These are phyloP conservation scores for Phaethornis superciliosus DNA, from an alignment of 2,113 vertebrate species.

Conservation along the genomic window DNA sequence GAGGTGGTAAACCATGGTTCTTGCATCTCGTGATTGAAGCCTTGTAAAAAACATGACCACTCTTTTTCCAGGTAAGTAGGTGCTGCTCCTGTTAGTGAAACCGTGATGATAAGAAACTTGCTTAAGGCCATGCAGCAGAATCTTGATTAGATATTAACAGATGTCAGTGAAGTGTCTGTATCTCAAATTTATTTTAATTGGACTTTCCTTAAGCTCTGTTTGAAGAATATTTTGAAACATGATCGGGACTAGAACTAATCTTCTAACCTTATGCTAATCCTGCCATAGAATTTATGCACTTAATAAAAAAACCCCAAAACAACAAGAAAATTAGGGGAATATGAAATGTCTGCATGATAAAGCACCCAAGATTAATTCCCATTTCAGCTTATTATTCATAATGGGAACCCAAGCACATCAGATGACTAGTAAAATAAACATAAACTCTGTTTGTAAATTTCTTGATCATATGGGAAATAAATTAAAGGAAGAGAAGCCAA, in stretches of 20 bases:
- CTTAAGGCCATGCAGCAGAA: background rate
- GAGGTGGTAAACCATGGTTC: background rate
- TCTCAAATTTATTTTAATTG: background rate
- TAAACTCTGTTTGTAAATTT: conserved; percentile 19
- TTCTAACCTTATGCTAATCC: background rate
- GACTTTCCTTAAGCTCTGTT: background rate
- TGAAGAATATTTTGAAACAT: background rate
- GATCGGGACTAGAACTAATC: background rate
- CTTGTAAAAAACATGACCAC: background rate
- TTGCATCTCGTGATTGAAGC: background rate
- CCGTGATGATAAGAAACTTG: background rate
- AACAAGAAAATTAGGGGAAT: background rate
- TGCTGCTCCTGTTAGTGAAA: background rate
- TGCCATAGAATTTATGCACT: background rate
- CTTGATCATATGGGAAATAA: conserved; percentile 36
- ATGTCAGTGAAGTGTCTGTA: background rate
- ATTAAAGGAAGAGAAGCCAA: conserved; percentile 33
- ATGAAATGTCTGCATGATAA: background rate
- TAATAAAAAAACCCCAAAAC: background rate
- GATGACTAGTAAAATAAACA: background rate
- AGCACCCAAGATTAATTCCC: background rate
- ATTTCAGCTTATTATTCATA: background rate
- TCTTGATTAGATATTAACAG: background rate
- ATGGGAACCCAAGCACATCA: background rate
- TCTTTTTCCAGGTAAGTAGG: background rate